These are phyloP conservation scores for Vandiemenella viatica DNA, from an alignment of 2,888 invertebrate genomes.

Conservation along the genomic window DNA sequence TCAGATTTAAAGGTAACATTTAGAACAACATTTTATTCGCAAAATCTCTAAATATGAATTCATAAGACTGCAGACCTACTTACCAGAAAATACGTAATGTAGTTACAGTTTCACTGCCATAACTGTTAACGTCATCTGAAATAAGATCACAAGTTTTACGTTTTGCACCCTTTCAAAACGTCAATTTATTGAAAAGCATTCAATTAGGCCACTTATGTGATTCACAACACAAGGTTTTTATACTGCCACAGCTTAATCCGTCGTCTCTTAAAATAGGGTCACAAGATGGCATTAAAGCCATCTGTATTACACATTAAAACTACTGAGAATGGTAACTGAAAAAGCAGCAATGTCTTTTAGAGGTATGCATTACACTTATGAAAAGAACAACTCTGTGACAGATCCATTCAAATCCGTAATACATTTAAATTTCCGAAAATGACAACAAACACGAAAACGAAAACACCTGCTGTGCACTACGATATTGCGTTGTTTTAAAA, in stretches of 20 bases:
- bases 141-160: neutral
- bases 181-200: too few species aligned
- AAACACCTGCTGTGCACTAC: slow-evolving; percentile 18
- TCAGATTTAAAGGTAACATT: too few species aligned
- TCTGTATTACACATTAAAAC: slow-evolving; percentile 3
- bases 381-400: too few species aligned
- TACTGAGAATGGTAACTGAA: neutral
- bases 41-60: too few species aligned
- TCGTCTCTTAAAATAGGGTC: slow-evolving; percentile 17
- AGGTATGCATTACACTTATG: too few species aligned
- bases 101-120: slow-evolving; percentile 8
- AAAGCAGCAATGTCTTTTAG: too few species aligned
- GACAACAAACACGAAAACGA: slow-evolving; percentile 19
- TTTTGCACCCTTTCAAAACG: neutral
- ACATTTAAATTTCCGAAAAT: slow-evolving; percentile 8
- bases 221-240: neutral
- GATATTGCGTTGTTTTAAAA: slow-evolving; percentile 16
- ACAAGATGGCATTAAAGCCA: slow-evolving; percentile 18
- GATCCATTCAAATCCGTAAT: slow-evolving; percentile 7
- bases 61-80: slow-evolving; percentile 18
- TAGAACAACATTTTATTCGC: neutral
- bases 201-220: too few species aligned
- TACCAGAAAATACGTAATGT: slow-evolving; percentile 17
- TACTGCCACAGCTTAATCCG: slow-evolving; percentile 8
- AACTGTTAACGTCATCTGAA: slow-evolving; percentile 12